Evolutionary conservation across 2,113 vertebrate genomes (phyloP).

Genomic region (Cranoglanis bouderius): DNA sequence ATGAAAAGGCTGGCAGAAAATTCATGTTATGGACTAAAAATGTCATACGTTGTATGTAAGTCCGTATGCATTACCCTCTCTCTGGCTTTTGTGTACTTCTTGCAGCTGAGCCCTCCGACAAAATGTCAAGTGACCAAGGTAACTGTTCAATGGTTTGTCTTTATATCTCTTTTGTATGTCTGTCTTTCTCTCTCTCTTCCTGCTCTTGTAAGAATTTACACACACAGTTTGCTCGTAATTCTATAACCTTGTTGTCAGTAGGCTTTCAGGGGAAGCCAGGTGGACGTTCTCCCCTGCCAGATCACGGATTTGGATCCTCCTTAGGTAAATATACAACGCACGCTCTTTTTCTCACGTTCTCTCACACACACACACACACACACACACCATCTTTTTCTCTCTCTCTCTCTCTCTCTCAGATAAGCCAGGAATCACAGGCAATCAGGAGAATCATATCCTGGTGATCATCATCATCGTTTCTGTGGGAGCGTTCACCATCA

Average conservation of each 20-base stretch:
- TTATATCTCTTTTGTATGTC: background rate
- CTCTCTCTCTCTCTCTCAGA: constrained; percentile 64
- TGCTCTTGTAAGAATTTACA: constrained; percentile 70
- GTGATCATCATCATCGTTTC: constrained; percentile 93
- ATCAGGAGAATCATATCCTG: constrained; percentile 84
- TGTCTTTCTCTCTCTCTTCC: background rate
- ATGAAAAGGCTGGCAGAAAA: background rate
- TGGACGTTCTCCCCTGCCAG: constrained; percentile 36
- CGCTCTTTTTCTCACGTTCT: background rate
- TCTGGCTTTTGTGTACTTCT: constrained; percentile 75
- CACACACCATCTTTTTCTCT: background rate
- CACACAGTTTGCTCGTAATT: constrained; percentile 14
- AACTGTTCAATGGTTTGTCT: constrained; percentile 72
- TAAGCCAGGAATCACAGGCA: constrained; percentile 83
- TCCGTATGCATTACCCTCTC: background rate
- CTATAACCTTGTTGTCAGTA: constrained; percentile 26
- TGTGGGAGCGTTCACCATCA: constrained; percentile 88
- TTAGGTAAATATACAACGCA: constrained; percentile 29
- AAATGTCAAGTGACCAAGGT: constrained; percentile 99
- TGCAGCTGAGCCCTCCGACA: constrained; percentile 96
- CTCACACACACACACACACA: background rate
- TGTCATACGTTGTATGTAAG: background rate
- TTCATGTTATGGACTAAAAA: background rate
- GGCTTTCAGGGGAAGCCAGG: constrained; percentile 49
- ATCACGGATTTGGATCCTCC: constrained; percentile 59